phyloP scores from a whole-genome alignment of 2,888 invertebrate genomes.

The Tryphoninae sp. region DNA sequence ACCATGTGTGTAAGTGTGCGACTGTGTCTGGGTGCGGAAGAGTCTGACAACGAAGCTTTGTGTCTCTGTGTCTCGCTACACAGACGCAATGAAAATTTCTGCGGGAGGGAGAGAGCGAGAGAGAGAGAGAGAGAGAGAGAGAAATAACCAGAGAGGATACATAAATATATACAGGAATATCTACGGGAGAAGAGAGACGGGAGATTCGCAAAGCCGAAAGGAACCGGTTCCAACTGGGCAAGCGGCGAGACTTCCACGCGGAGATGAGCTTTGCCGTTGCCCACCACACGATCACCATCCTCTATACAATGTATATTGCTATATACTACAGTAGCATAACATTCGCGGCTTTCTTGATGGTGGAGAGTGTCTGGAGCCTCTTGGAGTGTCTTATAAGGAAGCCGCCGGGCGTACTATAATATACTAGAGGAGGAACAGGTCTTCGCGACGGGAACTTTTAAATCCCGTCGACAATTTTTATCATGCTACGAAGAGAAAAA shows the following conservation, averaged over 20 bases:
- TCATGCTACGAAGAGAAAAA: conserved; percentile 15
- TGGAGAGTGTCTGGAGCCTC: conserved; percentile 29
- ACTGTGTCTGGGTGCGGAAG: not conserved
- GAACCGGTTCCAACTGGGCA: conserved; percentile 61
- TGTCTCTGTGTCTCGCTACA: conserved; percentile 22
- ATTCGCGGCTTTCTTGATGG: conserved; percentile 50
- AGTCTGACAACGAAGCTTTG: not conserved
- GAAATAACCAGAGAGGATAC: conserved; percentile 5
- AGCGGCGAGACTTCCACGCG: conserved; percentile 13
- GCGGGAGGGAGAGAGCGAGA: conserved; percentile 38
- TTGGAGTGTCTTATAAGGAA: conserved; percentile 48
- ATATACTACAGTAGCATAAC: conserved; percentile 44
- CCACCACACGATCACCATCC: conserved; percentile 31
- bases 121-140: conserved; percentile 27
- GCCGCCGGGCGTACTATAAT: conserved; percentile 47
- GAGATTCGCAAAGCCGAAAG: conserved; percentile 59
- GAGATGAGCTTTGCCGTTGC: conserved; percentile 45
- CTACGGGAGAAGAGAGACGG: conserved; percentile 21
- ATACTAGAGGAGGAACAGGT: conserved; percentile 52
- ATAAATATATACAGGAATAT: conserved; percentile 8
- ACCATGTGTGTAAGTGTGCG: conserved; percentile 5
- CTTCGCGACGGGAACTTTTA: conserved; percentile 44
- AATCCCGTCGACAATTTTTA: conserved; percentile 43
- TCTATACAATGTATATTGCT: conserved; percentile 3
- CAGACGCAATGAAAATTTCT: conserved; percentile 27